Evolutionary conservation across 2,797 vertebrate genomes (phyloP), one percentile per base, ranked within the genome.

Genomic region (Lates japonicus): DNA sequence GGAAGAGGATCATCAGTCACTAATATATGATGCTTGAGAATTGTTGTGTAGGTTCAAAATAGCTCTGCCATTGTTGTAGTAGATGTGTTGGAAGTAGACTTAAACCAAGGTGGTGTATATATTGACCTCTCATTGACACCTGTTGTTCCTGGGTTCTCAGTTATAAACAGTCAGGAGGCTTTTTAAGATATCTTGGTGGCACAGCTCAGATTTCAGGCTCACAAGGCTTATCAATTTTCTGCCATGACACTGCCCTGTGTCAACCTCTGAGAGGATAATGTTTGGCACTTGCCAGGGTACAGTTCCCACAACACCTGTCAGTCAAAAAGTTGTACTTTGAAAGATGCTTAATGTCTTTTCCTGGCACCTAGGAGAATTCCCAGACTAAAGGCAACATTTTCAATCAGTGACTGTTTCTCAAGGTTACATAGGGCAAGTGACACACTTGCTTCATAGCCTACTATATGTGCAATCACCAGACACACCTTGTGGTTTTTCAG

Each of bases 131-230:
- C n/a, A n/a, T n/a, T n/a, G n/a, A n/a, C n/a, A n/a, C n/a, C n/a
- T n/a, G 61, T 74, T 81, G 80, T 87, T 84, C 63, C 22, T 2
- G 7, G 66, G 64, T n/a, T 88, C 81, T 89, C 78, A 58, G 58
- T 78, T 90, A n/a, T 86, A 84, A 87, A 84, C 73, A 83, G 76
- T 85, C 86, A 76, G 81, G 62, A 81, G 84, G n/a, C n/a, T 70
- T 71, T 85, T 82, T 75, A 77, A 82, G 83, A 78, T 68, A 80
- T 35, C 55, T 76, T 44, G 70, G 76, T 78, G 76, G 68, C 82
- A 71, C 60, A 46, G 66, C 74, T 89, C 69, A 41, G 72, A 77
- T 87, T 78, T 80, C 82, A 58, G 70, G 46, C 54, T 80, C 77
- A 49, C 35, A 48, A 78, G 70, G 74, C 72, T 88, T 83, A 89